Evolutionary conservation across 2,797 vertebrate genomes (phyloP), one percentile per base, ranked within the genome.

Genomic region (Parauchenoglanis ngamensis): DNA sequence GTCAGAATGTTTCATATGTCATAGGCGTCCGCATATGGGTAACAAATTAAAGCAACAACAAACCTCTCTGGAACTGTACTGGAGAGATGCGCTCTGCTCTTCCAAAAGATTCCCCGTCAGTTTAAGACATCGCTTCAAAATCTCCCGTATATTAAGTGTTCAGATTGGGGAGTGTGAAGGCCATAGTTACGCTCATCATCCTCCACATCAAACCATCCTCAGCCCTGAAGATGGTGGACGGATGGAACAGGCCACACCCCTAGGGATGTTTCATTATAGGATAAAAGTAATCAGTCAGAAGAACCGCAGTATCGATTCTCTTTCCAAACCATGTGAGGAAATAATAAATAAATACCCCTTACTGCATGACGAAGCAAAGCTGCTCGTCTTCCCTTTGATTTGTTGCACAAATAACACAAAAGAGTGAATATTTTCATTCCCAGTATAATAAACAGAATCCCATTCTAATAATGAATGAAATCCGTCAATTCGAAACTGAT

Each of bases 1-100:
- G 93, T 80, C 21, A 6, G 44, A 21, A 77, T 28, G n/a, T 54
- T 54, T 31, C 28, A 40, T 56, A n/a, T n/a, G 2, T 52, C 19
- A 15, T 15, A 75, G 23, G 25, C 1, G 1, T 54, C 28, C 17
- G 17, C n/a, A 35, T 13, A 65, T 12, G 10, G 70, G 70, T 73
- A 40, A 46, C 70, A 10, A 73, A 73, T 73, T 13, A 75, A 75
- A 13, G 19, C 40, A 40, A 40, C 40, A 4, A 40, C 40, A 40
- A 40, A 40, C 40, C 40, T 8, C 12, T 23, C 17, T 78, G 76
- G 25, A 15, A 13, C 44, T 75, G 44, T n/a, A 19, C 68, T 72
- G 12, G 46, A 76, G 25, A 7, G 15, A 54, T 25, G 25, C 4
- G 49, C 72, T 13, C 44, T 6, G 56, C 56, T 57, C 56, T 21